Base-by-base conservation (phyloP, 2,888 invertebrate genomes). In the Luperina testacea region DNA sequence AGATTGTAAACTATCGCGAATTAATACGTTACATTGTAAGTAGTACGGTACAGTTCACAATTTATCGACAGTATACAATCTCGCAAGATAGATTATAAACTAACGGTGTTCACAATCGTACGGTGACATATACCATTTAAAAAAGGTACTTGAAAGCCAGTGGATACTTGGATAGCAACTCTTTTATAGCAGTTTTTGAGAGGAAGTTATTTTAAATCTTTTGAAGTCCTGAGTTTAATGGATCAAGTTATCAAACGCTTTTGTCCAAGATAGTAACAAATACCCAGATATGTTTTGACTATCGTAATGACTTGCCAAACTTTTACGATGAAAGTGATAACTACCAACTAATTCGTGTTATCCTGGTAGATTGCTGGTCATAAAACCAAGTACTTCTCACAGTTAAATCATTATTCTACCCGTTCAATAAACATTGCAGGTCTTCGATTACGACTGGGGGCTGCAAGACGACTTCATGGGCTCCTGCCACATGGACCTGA, bases 401-500 rank as follows among this genome's bases (percentile, higher is more conserved):
- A 59, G n/a, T 27, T 13, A 59, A 59, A 59, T 59, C 15, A 13
- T 59, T n/a, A 59, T 59, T 59, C 5, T n/a, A 59, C 13, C 59
- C 59, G n/a, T 59, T 5, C 13, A n/a, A 59, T 61, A 59, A 61
- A 61, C 32, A 61, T 80, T 90, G 8, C 93, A 98, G 98, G 98
- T 99, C 11, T 99, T 98, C 94, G 99, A 99, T 96, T 99, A 99
- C 94, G 99, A 99, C 94, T 99, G 99, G 98, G 99, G 99, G 53
- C 97, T 99, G 67, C 98, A 98, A 96, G 99, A 99, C 94, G 99
- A 99, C 97, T 99, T 99, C 94, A 99, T 99, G 99, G 99, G 99
- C 1, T 98, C 98, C 74, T 98, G 99, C 13, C 97, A 97, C 85
- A 94, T 99, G 87, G 99, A 99, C 93, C 97, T 99, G 76, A 98